phyloP scores from a whole-genome alignment of 2,888 invertebrate species.

The Spatulosminthurus flaviceps region DNA sequence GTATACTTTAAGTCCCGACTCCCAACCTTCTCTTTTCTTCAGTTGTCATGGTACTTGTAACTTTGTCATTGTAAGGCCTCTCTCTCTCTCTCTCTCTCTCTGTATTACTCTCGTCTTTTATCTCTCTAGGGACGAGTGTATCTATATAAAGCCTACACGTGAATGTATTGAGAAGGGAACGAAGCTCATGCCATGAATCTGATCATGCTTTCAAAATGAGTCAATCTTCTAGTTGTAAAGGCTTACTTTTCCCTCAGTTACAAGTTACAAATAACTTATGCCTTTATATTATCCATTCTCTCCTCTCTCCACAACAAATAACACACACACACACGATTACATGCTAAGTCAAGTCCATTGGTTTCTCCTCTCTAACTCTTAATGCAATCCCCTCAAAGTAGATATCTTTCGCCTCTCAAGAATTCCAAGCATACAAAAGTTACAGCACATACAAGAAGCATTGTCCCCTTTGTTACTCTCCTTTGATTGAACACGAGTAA shows the following conservation, averaged over 20 bases:
- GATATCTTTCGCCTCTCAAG: neutral
- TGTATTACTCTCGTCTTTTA: neutral
- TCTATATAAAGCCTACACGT: too few relatives aligned
- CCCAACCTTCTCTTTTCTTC: constrained; percentile 42
- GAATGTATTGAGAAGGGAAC: neutral
- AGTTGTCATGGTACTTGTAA: constrained; percentile 33
- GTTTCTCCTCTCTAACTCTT: neutral
- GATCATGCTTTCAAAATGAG: constrained; percentile 31
- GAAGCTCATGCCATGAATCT: constrained; percentile 11
- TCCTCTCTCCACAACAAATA: too few relatives aligned
- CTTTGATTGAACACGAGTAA: neutral
- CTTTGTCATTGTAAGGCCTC: constrained; percentile 15
- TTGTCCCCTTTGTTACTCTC: neutral
- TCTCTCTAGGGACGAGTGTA: constrained; percentile 6
- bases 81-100: constrained; percentile 8
- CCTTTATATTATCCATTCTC: neutral
- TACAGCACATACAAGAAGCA: too few relatives aligned
- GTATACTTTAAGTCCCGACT: constrained; percentile 18
- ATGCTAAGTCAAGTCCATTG: too few relatives aligned
- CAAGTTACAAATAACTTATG: constrained; percentile 1
- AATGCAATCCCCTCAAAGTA: neutral
- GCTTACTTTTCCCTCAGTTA: neutral
- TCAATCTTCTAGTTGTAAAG: constrained; percentile 31
- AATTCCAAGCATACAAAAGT: neutral
- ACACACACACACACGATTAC: too few relatives aligned